Percentiles rank a stretch among this genome's conserved stretches.
Conservation (phyloP, 2,888 invertebrate genomes). For the Acanthosepion lycidas region DNA sequence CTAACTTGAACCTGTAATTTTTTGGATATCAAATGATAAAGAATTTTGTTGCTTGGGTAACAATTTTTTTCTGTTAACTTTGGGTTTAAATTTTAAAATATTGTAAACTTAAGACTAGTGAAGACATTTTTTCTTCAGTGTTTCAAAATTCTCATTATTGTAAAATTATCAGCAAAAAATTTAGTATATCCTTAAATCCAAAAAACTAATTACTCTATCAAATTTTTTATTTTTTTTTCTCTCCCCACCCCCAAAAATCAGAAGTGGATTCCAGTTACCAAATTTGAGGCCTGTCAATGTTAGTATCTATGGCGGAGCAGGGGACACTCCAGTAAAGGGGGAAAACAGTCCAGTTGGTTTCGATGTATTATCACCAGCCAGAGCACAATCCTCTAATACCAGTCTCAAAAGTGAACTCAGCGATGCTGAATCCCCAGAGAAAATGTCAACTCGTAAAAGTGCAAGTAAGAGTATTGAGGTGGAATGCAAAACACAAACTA, state of each 20-base stretch:
- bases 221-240: neutral
- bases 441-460: conserved; percentile 49
- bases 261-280: conserved; percentile 68
- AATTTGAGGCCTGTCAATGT: conserved; percentile 66
- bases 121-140: too few relatives aligned
- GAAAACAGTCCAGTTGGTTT: conserved; percentile 75
- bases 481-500: conserved; percentile 57
- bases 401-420: conserved; percentile 73
- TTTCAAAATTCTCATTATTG: too few relatives aligned
- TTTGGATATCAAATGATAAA: neutral
- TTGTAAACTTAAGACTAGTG: too few relatives aligned
- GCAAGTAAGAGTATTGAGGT: conserved; percentile 53
- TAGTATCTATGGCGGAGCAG: conserved; percentile 59
- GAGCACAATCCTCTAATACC: conserved; percentile 68
- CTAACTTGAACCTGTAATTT: neutral
- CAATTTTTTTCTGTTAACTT: too few relatives aligned
- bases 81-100: too few relatives aligned
- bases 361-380: conserved; percentile 70
- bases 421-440: conserved; percentile 65
- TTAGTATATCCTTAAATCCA: too few relatives aligned
- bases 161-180: neutral
- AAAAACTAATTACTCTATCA: neutral
- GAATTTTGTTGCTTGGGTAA: too few relatives aligned
- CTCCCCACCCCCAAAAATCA: conserved; percentile 50
- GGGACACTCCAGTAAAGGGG: conserved; percentile 79